Percentiles rank a stretch among this genome's conserved stretches.
Evolutionary conservation across 2,888 invertebrate species (phyloP).

Genomic region (Tolmerus cingulatus): DNA sequence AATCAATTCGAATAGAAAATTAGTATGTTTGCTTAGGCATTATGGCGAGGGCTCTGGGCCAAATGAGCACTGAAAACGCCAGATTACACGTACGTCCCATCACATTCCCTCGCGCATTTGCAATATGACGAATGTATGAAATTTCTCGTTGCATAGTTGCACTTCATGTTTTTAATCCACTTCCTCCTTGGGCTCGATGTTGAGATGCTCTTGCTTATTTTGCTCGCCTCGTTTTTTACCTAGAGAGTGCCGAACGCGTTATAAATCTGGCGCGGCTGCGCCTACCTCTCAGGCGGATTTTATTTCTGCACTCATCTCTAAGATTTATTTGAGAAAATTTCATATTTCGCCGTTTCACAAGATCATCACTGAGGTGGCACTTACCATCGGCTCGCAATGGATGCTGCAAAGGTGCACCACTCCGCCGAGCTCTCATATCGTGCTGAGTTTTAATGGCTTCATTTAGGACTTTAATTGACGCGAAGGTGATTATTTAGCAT

Average conservation of each 20-base stretch:
- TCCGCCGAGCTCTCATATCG: neutral
- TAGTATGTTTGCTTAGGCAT: slow-evolving; percentile 33
- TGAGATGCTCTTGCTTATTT: neutral
- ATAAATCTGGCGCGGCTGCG: slow-evolving; percentile 1
- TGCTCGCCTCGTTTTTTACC: neutral
- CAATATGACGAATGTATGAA: slow-evolving; percentile 12
- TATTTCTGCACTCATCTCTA: neutral
- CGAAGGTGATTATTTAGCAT: slow-evolving; percentile 1
- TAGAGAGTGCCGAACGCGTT: neutral
- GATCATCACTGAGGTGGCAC: slow-evolving; percentile 36
- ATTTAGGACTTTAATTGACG: slow-evolving; percentile 29
- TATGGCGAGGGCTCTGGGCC: neutral
- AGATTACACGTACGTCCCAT: neutral
- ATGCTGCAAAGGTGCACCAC: neutral
- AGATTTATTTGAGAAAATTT: slow-evolving; percentile 38
- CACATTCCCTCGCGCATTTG: neutral
- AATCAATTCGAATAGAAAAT: slow-evolving; percentile 37
- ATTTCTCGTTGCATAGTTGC: neutral
- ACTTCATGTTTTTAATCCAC: slow-evolving; percentile 30
- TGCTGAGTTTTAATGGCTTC: slow-evolving; percentile 28
- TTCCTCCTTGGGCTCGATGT: neutral
- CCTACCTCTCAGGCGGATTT: slow-evolving; percentile 13
- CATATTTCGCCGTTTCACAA: slow-evolving; percentile 13
- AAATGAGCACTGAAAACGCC: slow-evolving; percentile 12
- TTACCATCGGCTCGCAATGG: neutral